phyloP scores from a whole-genome alignment of 2,797 vertebrate species.

The Myiothlypis coronata region DNA sequence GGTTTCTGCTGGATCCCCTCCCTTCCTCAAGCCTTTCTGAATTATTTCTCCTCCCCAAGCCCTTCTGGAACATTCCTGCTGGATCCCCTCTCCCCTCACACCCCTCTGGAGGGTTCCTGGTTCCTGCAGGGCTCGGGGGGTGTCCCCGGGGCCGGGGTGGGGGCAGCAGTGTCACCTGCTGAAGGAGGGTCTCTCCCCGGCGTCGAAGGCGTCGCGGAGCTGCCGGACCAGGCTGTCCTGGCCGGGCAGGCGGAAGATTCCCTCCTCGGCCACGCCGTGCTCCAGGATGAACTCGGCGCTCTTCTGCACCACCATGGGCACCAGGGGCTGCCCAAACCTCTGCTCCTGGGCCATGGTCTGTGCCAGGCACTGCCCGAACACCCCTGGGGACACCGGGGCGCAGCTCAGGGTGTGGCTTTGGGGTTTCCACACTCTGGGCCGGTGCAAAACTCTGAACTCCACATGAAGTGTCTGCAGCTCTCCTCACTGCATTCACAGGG shows the following conservation, averaged over 20 bases:
- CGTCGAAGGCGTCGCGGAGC: constrained; percentile 91
- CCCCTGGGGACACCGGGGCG: constrained; percentile 42
- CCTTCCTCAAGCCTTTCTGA: neutral
- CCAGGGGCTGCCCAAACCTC: constrained; percentile 82
- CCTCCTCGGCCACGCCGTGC: constrained; percentile 87
- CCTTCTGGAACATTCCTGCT: neutral
- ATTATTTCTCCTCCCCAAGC: neutral
- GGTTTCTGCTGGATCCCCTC: neutral
- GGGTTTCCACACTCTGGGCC: neutral
- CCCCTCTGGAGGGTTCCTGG: too few species aligned
- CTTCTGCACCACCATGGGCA: constrained; percentile 92
- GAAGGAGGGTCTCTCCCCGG: constrained; percentile 92
- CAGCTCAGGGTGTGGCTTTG: neutral
- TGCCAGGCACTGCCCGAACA: constrained; percentile 87
- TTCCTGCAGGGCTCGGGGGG: neutral
- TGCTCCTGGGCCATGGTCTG: constrained; percentile 88
- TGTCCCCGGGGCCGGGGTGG: neutral
- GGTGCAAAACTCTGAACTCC: neutral
- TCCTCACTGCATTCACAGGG: too few species aligned
- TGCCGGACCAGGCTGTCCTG: constrained; percentile 93
- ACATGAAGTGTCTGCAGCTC: fast-evolving
- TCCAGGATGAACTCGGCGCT: constrained; percentile 88
- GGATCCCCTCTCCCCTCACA: too few species aligned
- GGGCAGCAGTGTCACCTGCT: constrained; percentile 72
- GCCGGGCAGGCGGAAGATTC: constrained; percentile 94